Conservation (phyloP, 2,888 invertebrate genomes). For the Pyrocoelia pectoralis region DNA sequence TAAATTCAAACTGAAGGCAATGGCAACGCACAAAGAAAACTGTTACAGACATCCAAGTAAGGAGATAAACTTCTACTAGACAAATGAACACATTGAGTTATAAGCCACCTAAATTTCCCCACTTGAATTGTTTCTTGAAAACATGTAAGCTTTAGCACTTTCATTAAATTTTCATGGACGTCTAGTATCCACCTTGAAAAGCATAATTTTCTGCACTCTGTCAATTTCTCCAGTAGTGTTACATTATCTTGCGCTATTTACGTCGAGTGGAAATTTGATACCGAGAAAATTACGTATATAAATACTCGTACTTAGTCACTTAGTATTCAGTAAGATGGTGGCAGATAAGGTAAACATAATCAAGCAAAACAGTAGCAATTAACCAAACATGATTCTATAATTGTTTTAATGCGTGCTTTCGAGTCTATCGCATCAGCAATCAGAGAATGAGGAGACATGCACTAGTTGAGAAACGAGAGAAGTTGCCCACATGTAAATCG, state of each 20-base stretch:
- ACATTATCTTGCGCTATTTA: background rate
- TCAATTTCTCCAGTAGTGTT: background rate
- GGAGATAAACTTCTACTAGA: too few relatives aligned
- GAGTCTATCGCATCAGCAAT: conserved; percentile 43
- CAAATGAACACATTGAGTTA: too few relatives aligned
- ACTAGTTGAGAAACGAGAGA: conserved; percentile 28
- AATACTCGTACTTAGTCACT: conserved; percentile 32
- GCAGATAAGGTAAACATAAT: conserved; percentile 51
- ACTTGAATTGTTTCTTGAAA: too few relatives aligned
- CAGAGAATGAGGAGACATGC: conserved; percentile 35
- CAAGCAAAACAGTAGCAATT: conserved; percentile 54
- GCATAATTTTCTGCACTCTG: too few relatives aligned
- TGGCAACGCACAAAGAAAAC: too few relatives aligned
- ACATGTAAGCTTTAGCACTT: too few relatives aligned
- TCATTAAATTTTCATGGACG: too few relatives aligned
- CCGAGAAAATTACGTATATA: conserved; percentile 17
- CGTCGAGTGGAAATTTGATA: conserved; percentile 18
- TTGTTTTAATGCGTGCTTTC: conserved; percentile 55
- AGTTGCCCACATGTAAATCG: conserved; percentile 34
- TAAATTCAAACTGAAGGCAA: too few relatives aligned
- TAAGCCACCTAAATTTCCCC: too few relatives aligned
- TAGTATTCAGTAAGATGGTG: conserved; percentile 49
- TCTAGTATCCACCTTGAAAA: too few relatives aligned
- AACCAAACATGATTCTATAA: conserved; percentile 53
- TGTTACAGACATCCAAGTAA: too few relatives aligned